Conservation (phyloP, 2,888 invertebrate genomes). For the Stomorhina lunata region DNA sequence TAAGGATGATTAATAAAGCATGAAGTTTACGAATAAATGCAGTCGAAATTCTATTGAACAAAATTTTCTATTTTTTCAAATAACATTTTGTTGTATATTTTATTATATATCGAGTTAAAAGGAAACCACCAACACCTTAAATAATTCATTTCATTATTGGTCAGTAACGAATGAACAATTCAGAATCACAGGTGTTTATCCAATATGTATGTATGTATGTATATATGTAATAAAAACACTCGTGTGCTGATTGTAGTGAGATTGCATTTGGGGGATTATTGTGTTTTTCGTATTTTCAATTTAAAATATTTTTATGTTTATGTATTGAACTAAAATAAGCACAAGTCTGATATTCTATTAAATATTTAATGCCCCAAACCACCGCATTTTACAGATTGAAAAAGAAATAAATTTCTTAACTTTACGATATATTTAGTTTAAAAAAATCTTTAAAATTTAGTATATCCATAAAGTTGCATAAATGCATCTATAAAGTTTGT, state of each 20-base stretch:
- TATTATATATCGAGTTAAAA: too few species aligned
- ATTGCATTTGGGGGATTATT: background rate
- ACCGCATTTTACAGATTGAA: constrained; percentile 34
- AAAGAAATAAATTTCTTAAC: background rate
- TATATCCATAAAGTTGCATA: too few species aligned
- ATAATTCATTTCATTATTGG: background rate
- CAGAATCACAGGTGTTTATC: constrained; percentile 37
- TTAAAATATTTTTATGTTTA: too few species aligned
- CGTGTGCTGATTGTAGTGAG: background rate
- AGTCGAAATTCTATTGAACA: too few species aligned
- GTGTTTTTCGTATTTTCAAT: background rate
- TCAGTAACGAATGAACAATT: background rate
- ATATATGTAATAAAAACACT: background rate
- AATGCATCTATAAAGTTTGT: too few species aligned
- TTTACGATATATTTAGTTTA: too few species aligned
- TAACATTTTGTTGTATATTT: too few species aligned
- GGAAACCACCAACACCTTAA: background rate
- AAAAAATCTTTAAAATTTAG: too few species aligned
- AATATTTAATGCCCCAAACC: constrained; percentile 27
- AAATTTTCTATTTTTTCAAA: too few species aligned
- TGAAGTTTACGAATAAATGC: too few species aligned
- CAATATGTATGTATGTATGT: too few species aligned
- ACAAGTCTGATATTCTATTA: background rate
- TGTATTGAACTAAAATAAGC: constrained; percentile 7
- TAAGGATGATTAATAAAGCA: too few species aligned